Evolutionary conservation across 2,113 vertebrate species (phyloP), one percentile per base, ranked within the genome.

Genomic region (Chamaea fasciata): DNA sequence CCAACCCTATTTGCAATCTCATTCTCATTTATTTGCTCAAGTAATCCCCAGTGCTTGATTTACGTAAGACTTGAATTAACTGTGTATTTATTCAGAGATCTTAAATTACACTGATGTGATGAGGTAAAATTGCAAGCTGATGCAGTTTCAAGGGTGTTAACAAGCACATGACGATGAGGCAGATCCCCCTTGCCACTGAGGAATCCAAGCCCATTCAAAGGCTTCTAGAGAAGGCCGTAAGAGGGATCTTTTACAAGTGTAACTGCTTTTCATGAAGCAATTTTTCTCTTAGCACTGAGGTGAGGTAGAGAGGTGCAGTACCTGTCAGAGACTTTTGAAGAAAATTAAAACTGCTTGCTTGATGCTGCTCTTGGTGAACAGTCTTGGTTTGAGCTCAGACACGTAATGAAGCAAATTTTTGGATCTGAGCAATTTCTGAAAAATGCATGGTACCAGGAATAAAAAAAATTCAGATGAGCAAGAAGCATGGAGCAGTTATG

Each of bases 41-140:
- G 92, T 97, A 96, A 97, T 97, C 92, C 94, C 86, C 62, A 73
- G 88, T 82, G 95, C 93, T 96, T 96, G 90, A 89, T 94, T 96
- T 96, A 95, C 6, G 83, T 95, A 96, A 96, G 86, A 78, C 83
- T 89, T 82, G 94, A 96, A 96, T 97, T 96, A 96, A 96, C 90
- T 84, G 83, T 86, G 88, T 96, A 90, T 96, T 95, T 96, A 96
- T 95, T 95, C 83, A 87, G 88, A 93, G 88, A 92, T 95, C 90
- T 93, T 82, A 90, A 93, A 90, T 93, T 89, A 85, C 88, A 87
- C 69, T 71, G 83, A 89, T 93, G 90, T 84, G 76, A 95, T 84
- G 90, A 95, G 88, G 87, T 89, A 93, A 93, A 94, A 96, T 92
- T 90, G 83, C 88, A 95, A 82, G 69, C 92, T 90, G 90, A 81